phyloP scores from a whole-genome alignment of 2,797 vertebrate genomes.

The Danio albolineatus region DNA sequence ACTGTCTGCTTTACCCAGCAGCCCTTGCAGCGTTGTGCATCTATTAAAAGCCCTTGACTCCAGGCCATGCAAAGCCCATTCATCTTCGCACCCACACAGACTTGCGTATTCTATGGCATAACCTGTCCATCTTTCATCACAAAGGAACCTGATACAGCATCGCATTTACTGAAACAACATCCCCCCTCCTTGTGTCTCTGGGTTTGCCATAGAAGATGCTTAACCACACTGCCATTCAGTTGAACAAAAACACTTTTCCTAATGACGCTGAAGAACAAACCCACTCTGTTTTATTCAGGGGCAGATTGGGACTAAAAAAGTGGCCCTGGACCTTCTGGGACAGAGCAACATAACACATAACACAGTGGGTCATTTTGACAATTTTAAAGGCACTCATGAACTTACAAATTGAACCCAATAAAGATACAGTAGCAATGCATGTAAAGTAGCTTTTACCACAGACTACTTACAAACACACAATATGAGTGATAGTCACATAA shows the following conservation, averaged over 20 bases:
- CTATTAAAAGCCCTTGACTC: slow-evolving; percentile 58
- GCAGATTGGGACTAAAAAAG: too few species aligned
- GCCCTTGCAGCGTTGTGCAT: slow-evolving; percentile 25
- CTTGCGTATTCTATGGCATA: slow-evolving; percentile 19
- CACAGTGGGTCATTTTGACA: too few species aligned
- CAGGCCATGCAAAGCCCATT: slow-evolving; percentile 56
- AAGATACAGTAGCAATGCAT: too few species aligned
- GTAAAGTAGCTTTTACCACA: too few species aligned
- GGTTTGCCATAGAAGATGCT: slow-evolving; percentile 17
- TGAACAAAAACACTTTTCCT: slow-evolving; percentile 33
- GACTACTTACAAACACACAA: too few species aligned
- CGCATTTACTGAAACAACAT: slow-evolving; percentile 44
- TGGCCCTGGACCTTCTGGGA: too few species aligned
- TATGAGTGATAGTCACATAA: too few species aligned
- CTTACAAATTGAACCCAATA: too few species aligned
- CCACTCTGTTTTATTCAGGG: neutral
- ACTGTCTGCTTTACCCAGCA: slow-evolving; percentile 50
- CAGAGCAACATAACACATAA: too few species aligned
- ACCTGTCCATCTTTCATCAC: slow-evolving; percentile 25
- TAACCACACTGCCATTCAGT: slow-evolving; percentile 33
- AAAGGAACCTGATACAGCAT: slow-evolving; percentile 47
- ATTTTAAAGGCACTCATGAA: too few species aligned
- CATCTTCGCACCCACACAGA: slow-evolving; percentile 57
- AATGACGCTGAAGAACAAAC: neutral
- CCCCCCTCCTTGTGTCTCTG: neutral